Base-by-base conservation (phyloP, 2,888 invertebrate genomes). In the Hybos culiciformis region DNA sequence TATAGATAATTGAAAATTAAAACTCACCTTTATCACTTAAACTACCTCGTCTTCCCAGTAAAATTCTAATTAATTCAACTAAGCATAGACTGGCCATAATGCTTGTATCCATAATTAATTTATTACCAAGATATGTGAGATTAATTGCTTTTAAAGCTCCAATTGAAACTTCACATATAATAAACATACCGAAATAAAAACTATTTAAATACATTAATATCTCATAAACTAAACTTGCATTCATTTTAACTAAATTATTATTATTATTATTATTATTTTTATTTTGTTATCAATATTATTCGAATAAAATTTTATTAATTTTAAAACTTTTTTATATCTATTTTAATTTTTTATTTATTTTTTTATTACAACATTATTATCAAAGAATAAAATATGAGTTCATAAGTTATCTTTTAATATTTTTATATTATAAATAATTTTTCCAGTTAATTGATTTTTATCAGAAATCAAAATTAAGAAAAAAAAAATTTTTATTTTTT, bases 111-210 rank as follows among this genome's bases (percentile, higher is more conserved):
- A n/a, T n/a, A n/a, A n/a, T n/a, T n/a, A n/a, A n/a, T n/a, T n/a
- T n/a, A n/a, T n/a, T n/a, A n/a, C n/a, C n/a, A n/a, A n/a, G n/a
- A 56, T 87, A 84, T 39, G 82, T 78, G 37, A 91, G 74, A 66
- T 83, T 83, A 47, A 82, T 76, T 39, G 80, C 81, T 67, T 88
- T 88, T 51, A 86, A 73, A 49, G 83, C 70, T 46, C 81, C 46
- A 73, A 86, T 81, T 42, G 80, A 79, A 51, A 84, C 70, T 69
- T 87, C 86, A 61, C 84, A 84, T 42, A 81, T 74, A 38, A 83
- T 79, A 67, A 86, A 86, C 78, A 86, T 78, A 51, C 84, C 84
- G 60, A 87, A 82, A 69, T 87, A 87, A 69, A 85, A 85, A 39
- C 83, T 83, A 66, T 87, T 86, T 49, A 87, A 68, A 66, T 86